Conservation (phyloP, 2,797 vertebrate species). For the Gouania willdenowi region DNA sequence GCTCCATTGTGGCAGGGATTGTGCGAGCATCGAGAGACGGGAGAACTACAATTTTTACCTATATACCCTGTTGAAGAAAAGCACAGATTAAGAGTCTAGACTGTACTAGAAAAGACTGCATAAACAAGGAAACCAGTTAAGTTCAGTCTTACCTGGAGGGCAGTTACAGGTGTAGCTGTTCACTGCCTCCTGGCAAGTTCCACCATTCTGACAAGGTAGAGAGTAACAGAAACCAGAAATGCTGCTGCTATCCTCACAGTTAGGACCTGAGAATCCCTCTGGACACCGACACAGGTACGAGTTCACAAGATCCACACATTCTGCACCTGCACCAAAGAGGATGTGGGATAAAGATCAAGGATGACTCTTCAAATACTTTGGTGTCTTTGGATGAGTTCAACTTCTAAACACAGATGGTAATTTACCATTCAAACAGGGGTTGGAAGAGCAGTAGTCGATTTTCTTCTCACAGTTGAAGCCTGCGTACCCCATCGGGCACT, state of each 20-base stretch:
- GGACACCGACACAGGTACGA: slow-evolving; percentile 91
- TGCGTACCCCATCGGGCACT: slow-evolving; percentile 86
- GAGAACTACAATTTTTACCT: slow-evolving; percentile 90
- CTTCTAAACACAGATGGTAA: not conserved
- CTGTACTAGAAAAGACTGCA: not conserved
- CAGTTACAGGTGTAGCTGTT: slow-evolving; percentile 89
- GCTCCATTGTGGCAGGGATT: slow-evolving; percentile 96
- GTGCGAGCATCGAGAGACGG: slow-evolving; percentile 87
- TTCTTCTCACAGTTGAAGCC: slow-evolving; percentile 99
- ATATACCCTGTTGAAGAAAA: slow-evolving; percentile 81
- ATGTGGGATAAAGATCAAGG: not conserved
- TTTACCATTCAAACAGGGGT: slow-evolving; percentile 90
- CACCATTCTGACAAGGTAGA: slow-evolving; percentile 89
- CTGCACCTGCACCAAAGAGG: slow-evolving; percentile 76
- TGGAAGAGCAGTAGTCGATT: slow-evolving; percentile 89
- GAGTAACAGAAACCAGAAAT: slow-evolving; percentile 77
- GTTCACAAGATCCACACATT: slow-evolving; percentile 89
- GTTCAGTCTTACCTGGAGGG: slow-evolving; percentile 74
- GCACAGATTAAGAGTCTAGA: slow-evolving; percentile 6
- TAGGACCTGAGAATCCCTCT: slow-evolving; percentile 86
- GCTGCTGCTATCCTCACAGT: slow-evolving; percentile 82
- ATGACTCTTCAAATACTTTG: slow-evolving; percentile 16
- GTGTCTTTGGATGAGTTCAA: not conserved
- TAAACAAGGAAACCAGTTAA: not conserved
- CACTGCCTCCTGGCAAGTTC: slow-evolving; percentile 87